phyloP scores from a whole-genome alignment of 1,140 invertebrate genomes.

The Ganaspis sp. region DNA sequence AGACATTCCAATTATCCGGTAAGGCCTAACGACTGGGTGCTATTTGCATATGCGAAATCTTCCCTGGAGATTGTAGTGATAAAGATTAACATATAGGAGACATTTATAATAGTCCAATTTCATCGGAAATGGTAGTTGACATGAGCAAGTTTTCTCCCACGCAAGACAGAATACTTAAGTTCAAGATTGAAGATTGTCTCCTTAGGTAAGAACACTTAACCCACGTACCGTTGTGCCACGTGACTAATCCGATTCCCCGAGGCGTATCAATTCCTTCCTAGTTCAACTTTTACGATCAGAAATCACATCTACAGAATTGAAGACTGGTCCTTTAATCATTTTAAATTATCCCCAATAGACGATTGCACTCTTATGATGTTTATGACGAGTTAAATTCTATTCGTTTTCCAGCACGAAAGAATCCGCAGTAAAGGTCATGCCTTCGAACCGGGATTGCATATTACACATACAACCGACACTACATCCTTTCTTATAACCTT shows the following conservation, averaged over 20 bases:
- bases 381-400: background rate
- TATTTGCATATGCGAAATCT: background rate
- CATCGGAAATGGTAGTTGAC: slow-evolving; percentile 11
- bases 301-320: slow-evolving; percentile 1
- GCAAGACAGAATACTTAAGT: slow-evolving; percentile 4
- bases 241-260: slow-evolving; percentile 11
- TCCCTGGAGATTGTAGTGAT: background rate
- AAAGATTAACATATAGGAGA: background rate
- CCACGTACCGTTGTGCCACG: slow-evolving; percentile 21
- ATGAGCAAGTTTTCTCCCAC: slow-evolving; percentile 16
- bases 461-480: background rate
- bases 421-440: background rate
- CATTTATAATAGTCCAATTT: slow-evolving; percentile 25
- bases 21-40: background rate
- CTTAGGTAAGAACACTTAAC: slow-evolving; percentile 29
- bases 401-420: background rate
- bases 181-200: slow-evolving; percentile 13
- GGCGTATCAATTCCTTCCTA: slow-evolving; percentile 27
- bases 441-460: background rate
- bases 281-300: slow-evolving; percentile 7
- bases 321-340: background rate
- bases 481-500: background rate
- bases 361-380: background rate
- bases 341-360: background rate
- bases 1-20: background rate